Percentiles rank a stretch among this genome's conserved stretches.
Conservation (phyloP, 1,140 invertebrate species). For the Orchesella cincta region DNA sequence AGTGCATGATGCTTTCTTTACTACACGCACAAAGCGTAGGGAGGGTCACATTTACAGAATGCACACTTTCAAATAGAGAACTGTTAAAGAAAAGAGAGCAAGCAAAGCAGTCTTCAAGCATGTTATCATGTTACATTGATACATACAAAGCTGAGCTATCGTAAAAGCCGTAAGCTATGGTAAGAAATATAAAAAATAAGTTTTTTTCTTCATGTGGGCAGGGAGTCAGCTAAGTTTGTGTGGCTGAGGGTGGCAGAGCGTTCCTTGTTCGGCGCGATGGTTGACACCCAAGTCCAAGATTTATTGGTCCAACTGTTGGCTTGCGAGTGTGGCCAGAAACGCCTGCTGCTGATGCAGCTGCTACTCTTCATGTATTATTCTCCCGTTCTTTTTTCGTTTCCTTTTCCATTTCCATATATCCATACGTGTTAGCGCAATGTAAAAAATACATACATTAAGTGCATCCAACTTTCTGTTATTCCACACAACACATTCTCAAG, state of each 20-base stretch:
- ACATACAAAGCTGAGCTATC: neutral
- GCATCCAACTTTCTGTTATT: too few species aligned
- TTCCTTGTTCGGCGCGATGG: conserved; percentile 49
- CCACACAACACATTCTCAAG: too few species aligned
- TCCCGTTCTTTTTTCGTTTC: conserved; percentile 9
- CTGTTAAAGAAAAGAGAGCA: conserved; percentile 11
- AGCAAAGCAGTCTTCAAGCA: neutral
- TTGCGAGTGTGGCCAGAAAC: conserved; percentile 48
- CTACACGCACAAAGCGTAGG: neutral
- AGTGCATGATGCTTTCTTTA: neutral
- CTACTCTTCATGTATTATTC: conserved; percentile 29
- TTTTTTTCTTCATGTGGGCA: conserved; percentile 30
- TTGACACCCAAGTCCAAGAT: conserved; percentile 51
- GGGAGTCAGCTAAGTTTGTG: conserved; percentile 36
- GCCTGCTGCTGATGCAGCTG: conserved; percentile 41
- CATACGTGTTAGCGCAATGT: neutral
- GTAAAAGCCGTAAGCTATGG: conserved; percentile 26
- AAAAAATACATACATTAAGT: too few species aligned
- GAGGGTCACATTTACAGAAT: neutral
- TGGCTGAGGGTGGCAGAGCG: conserved; percentile 51
- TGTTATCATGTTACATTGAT: conserved; percentile 11
- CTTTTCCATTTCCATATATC: conserved; percentile 19
- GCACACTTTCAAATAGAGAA: neutral
- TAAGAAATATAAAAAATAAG: conserved; percentile 22
- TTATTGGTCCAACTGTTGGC: conserved; percentile 48